A percentile compares a stretch with the other conserved stretches of the same genome.
Evolutionary conservation across 2,888 invertebrate genomes (phyloP).

Genomic region (Tinea semifulvella): DNA sequence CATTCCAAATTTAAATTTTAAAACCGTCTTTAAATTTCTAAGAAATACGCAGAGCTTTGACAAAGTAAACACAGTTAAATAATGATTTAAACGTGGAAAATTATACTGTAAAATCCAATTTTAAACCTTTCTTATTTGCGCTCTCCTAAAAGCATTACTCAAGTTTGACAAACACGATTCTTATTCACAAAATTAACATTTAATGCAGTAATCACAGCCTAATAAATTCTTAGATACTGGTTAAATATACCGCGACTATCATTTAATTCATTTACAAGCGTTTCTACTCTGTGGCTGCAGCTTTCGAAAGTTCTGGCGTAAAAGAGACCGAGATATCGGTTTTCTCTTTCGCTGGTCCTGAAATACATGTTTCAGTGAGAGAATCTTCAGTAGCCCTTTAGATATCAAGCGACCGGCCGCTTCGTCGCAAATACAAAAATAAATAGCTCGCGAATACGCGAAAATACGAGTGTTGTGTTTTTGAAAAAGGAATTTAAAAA

Average conservation of each 20-base stretch:
- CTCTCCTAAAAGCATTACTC: conserved; percentile 6
- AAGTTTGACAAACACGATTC: neutral
- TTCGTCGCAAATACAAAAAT: conserved; percentile 2
- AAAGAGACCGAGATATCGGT: neutral
- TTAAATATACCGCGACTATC: neutral
- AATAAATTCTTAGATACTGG: neutral
- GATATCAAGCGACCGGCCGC: neutral
- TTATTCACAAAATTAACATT: conserved; percentile 4
- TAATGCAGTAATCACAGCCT: neutral
- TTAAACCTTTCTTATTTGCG: too few species aligned
- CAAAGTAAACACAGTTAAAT: too few species aligned
- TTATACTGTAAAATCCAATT: too few species aligned
- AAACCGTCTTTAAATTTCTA: too few species aligned
- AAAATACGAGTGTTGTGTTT: neutral
- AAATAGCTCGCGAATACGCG: neutral
- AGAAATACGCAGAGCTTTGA: too few species aligned
- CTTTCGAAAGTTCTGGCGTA: neutral
- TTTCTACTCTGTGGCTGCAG: neutral
- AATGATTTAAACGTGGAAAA: too few species aligned
- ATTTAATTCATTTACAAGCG: neutral
- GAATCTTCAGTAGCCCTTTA: neutral
- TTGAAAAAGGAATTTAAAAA: conserved; percentile 1
- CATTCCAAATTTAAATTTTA: too few species aligned
- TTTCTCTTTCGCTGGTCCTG: neutral
- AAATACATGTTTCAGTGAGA: neutral